These are phyloP conservation scores for Lasioglossum albipes DNA, from an alignment of 1,140 invertebrate species.

Conservation along the genomic window DNA sequence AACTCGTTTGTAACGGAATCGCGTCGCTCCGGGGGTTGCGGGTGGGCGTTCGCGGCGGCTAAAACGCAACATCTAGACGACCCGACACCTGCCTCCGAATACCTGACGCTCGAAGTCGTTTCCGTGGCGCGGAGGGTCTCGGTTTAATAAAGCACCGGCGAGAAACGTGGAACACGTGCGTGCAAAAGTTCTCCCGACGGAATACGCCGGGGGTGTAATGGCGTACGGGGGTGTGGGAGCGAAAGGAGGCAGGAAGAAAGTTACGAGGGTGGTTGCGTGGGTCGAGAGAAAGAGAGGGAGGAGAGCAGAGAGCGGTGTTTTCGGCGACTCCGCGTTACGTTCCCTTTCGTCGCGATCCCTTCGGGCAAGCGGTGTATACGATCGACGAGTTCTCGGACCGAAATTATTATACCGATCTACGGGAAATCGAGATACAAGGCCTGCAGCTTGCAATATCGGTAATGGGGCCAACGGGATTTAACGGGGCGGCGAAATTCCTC, in stretches of 20 bases:
- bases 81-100: constrained; percentile 8
- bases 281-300: constrained; percentile 9
- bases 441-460: constrained; percentile 3
- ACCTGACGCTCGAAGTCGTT: constrained; percentile 38
- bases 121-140: constrained; percentile 3
- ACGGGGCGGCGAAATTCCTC: constrained; percentile 10
- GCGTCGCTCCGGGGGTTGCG: not conserved
- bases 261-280: constrained; percentile 48
- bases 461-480: constrained; percentile 17
- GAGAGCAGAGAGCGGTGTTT: constrained; percentile 34
- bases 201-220: constrained; percentile 39
- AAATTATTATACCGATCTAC: constrained; percentile 9
- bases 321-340: constrained; percentile 41
- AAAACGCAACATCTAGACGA: not conserved
- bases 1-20: constrained; percentile 46
- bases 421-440: not conserved
- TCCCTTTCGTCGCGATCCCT: constrained; percentile 16
- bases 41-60: not conserved
- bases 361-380: not conserved
- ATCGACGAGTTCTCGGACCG: not conserved
- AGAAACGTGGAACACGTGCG: constrained; percentile 67
- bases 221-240: not conserved
- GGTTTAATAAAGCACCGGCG: constrained; percentile 66
- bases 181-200: constrained; percentile 60
- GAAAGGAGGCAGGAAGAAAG: constrained; percentile 44